A percentile compares a stretch with the other conserved stretches of the same genome.
These are phyloP conservation scores for Muricea muricata DNA, from an alignment of 92 coral and sea anemone genomes.

Conservation along the genomic window DNA sequence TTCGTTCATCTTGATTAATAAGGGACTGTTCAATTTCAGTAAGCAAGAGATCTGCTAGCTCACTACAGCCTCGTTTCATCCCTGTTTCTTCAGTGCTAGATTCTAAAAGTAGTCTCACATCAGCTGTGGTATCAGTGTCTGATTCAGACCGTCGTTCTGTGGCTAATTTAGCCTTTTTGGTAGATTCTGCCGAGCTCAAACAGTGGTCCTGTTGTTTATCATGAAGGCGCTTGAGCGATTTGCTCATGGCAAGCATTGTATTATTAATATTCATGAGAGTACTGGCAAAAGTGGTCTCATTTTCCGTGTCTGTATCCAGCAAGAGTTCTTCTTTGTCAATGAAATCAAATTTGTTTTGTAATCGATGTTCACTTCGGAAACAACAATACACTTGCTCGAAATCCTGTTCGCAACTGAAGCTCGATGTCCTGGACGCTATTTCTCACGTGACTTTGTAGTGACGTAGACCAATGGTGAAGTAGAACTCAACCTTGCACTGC, in stretches of 20 bases:
- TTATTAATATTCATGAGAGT: neutral
- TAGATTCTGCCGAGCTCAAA: no score
- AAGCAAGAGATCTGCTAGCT: neutral
- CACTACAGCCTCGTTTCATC: neutral
- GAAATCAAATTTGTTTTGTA: neutral
- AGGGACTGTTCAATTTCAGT: conserved; percentile 10
- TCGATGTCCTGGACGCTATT: conserved; percentile 1
- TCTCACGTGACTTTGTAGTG: no score
- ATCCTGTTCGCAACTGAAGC: conserved; percentile 24
- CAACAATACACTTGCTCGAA: neutral
- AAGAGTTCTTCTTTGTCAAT: neutral
- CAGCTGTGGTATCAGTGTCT: no score
- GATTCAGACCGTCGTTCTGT: no score
- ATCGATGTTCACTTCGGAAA: neutral
- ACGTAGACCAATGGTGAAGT: no score
- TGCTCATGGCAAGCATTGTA: neutral
- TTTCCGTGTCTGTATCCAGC: neutral
- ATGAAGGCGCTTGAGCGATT: neutral
- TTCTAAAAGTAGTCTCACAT: neutral
- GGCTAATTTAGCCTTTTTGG: no score
- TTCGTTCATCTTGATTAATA: neutral
- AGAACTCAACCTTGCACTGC: no score
- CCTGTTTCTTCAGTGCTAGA: neutral
- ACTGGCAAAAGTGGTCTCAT: neutral
- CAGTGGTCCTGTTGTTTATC: neutral